Base-by-base conservation (phyloP, 2,888 invertebrate species). In the Pyrrhia umbra region DNA sequence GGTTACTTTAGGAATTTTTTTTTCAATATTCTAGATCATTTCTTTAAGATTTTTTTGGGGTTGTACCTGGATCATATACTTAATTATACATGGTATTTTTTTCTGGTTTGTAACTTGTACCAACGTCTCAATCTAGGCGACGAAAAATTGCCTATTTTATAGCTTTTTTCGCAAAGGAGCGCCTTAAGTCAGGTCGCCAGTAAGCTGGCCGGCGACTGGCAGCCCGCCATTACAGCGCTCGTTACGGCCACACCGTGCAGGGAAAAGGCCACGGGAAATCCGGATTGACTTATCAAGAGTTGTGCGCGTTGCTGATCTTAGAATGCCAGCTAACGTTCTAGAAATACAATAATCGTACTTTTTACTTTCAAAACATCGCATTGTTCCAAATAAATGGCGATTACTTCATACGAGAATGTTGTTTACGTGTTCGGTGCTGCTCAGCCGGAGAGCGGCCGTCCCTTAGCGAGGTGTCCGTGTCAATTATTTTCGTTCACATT, bases 241-340 rank as follows among this genome's bases (percentile, higher is more conserved):
- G 13, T 61, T 74, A 66, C 45, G 43, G 60, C 50, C 49, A 15
- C 58, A 42, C 66, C 30, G 40, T 8, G 37, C 34, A 60, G 65
- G 64, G 43, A 54, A 45, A 66, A 65, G 49, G 47, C 67, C 64
- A 51, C 61, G 65, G 72, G 57, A 79, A 66, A 78, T 80, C 79
- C 76, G 79, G 50, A 43, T 55, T 45, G 50, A 56, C 68, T 61
- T 68, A 61, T 25, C 27, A 43, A 66, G 46, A 71, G 55, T 42
- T 37, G 10, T 40, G 15, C 40, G 30, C 37, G 40, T 16, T 21
- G 43, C 16, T 39, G 37, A 52, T 59, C 56, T 43, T 10, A 25
- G 40, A 49, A 62, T 42, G 18, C 51, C 57, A 55, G 27, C 21
- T 25, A 21, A n/a, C 21, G 10, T 20, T 51, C 30, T 30, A 47